Evolutionary conservation across 2,888 invertebrate species (phyloP).

Genomic region (Drosophila fungiperda): DNA sequence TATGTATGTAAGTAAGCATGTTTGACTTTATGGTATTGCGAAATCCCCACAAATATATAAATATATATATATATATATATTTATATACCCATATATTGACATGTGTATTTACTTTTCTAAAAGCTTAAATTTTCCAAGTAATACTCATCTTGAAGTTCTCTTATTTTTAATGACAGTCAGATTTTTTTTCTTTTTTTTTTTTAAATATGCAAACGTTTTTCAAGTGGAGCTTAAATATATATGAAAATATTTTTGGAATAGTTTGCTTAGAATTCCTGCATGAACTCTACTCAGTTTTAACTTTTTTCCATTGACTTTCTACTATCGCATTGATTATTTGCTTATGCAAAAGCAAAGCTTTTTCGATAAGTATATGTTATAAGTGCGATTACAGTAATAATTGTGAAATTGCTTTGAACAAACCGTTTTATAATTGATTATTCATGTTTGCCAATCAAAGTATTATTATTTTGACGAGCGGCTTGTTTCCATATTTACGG

Average conservation of each 20-base stretch:
- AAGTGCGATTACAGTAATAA: constrained; percentile 6
- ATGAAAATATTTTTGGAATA: background rate
- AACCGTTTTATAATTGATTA: background rate
- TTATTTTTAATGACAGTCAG: background rate
- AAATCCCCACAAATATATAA: constrained; percentile 48
- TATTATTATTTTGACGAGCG: background rate
- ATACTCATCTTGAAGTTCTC: constrained; percentile 18
- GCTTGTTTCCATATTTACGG: background rate
- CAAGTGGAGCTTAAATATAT: background rate
- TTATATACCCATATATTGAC: constrained; percentile 13
- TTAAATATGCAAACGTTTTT: background rate
- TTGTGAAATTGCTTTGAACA: background rate
- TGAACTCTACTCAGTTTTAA: background rate
- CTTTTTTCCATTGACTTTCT: background rate
- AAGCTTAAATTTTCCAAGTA: constrained; percentile 37
- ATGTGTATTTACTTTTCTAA: constrained; percentile 47
- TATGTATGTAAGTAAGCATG: constrained; percentile 9
- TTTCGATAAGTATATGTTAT: background rate
- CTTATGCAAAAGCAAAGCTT: background rate
- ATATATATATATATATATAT: constrained; percentile 2
- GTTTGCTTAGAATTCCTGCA: background rate
- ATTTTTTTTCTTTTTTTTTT: background rate
- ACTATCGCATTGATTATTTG: background rate
- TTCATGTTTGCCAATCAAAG: background rate
- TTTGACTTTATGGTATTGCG: constrained; percentile 44